These are phyloP conservation scores for Rambutsinella grinnellia DNA, from an alignment of 2,888 invertebrate genomes.

Conservation along the genomic window DNA sequence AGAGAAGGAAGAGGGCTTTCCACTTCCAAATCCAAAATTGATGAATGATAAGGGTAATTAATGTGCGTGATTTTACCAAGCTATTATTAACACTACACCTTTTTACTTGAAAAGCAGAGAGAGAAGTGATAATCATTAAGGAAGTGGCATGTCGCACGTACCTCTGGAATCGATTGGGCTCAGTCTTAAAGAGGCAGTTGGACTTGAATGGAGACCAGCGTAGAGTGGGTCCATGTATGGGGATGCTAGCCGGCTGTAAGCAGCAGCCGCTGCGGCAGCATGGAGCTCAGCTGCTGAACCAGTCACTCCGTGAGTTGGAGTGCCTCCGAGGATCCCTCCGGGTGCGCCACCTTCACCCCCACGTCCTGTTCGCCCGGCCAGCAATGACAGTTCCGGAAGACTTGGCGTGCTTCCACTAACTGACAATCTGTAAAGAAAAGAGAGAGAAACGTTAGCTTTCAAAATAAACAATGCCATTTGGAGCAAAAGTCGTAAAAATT, in stretches of 20 bases:
- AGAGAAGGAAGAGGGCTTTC: neutral
- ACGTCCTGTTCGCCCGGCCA: slow-evolving; percentile 63
- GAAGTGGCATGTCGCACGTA: slow-evolving; percentile 67
- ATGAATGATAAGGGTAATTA: slow-evolving; percentile 45
- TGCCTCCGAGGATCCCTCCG: slow-evolving; percentile 56
- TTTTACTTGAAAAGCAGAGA: slow-evolving; percentile 2
- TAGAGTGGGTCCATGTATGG: slow-evolving; percentile 84
- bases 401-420: slow-evolving; percentile 64
- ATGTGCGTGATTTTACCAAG: slow-evolving; percentile 43
- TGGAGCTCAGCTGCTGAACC: slow-evolving; percentile 65
- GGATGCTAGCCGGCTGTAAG: slow-evolving; percentile 74
- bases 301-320: slow-evolving; percentile 63
- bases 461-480: slow-evolving; percentile 48
- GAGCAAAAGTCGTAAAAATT: no score
- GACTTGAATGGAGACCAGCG: slow-evolving; percentile 78
- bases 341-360: slow-evolving; percentile 59
- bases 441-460: slow-evolving; percentile 36
- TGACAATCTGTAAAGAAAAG: slow-evolving; percentile 61
- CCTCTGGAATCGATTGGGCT: slow-evolving; percentile 70
- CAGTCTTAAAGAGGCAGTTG: slow-evolving; percentile 76
- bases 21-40: slow-evolving; percentile 12
- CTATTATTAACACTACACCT: slow-evolving; percentile 54
- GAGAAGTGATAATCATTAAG: neutral
- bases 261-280: slow-evolving; percentile 71
- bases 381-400: slow-evolving; percentile 62